phyloP scores from a whole-genome alignment of 2,797 vertebrate species.

The Thunnus albacares region DNA sequence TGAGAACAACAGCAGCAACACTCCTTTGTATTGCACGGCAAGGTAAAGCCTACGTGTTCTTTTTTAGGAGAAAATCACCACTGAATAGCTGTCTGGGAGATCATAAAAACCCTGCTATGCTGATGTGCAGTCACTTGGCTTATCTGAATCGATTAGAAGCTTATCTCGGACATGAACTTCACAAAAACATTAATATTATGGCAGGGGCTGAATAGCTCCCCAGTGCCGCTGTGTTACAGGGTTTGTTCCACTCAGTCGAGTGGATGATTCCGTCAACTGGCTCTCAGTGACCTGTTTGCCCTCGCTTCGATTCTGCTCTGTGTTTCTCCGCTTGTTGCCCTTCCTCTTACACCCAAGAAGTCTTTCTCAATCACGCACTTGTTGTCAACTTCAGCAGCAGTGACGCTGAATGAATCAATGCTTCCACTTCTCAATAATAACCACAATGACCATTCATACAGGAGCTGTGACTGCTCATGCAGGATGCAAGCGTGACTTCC shows the following conservation, averaged over 20 bases:
- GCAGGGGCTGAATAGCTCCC: slow-evolving; percentile 47
- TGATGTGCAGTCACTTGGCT: slow-evolving; percentile 39
- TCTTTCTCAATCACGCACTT: slow-evolving; percentile 77
- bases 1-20: slow-evolving; percentile 33
- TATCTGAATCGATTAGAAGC: slow-evolving; percentile 56
- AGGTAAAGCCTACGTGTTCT: slow-evolving; percentile 11
- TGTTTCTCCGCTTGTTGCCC: slow-evolving; percentile 58
- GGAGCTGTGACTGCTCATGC: slow-evolving; percentile 38
- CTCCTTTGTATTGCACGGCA: neutral
- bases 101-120: slow-evolving; percentile 35
- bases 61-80: slow-evolving; percentile 26
- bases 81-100: slow-evolving; percentile 38
- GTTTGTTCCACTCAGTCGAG: slow-evolving; percentile 72
- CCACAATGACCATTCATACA: slow-evolving; percentile 61
- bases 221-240: slow-evolving; percentile 33
- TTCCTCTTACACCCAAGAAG: slow-evolving; percentile 71
- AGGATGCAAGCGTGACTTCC: slow-evolving; percentile 76
- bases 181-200: slow-evolving; percentile 49
- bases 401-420: slow-evolving; percentile 72
- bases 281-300: slow-evolving; percentile 66
- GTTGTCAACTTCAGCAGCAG: slow-evolving; percentile 76
- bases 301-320: slow-evolving; percentile 53
- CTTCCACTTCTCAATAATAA: slow-evolving; percentile 80
- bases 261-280: slow-evolving; percentile 75
- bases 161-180: slow-evolving; percentile 40